A percentile compares a stretch with the other conserved stretches of the same genome.
These are phyloP conservation scores for Adelognathus sp. DNA, from an alignment of 2,888 invertebrate species.

Conservation along the genomic window DNA sequence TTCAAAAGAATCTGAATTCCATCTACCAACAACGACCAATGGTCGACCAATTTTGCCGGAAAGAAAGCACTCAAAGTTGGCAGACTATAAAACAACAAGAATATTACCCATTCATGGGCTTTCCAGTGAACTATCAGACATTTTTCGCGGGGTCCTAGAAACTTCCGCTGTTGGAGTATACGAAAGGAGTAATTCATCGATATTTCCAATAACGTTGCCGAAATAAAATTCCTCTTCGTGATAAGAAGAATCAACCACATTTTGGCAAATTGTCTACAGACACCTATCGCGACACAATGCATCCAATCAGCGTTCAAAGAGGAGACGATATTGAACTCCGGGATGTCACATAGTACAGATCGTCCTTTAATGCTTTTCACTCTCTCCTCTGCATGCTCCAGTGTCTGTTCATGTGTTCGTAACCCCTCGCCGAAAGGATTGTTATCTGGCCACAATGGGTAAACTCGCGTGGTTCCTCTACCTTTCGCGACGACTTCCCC, in stretches of 20 bases:
- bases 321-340: constrained; percentile 30
- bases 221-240: constrained; percentile 21
- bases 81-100: constrained; percentile 42
- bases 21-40: constrained; percentile 16
- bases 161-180: constrained; percentile 4
- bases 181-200: neutral
- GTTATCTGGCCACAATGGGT: neutral
- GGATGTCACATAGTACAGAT: constrained; percentile 12
- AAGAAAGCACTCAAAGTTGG: constrained; percentile 15
- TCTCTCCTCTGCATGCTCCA: neutral
- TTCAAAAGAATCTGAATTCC: constrained; percentile 19
- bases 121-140: constrained; percentile 14
- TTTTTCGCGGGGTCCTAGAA: neutral
- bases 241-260: constrained; percentile 38
- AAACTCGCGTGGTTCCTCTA: constrained; percentile 19
- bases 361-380: constrained; percentile 35
- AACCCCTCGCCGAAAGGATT: constrained; percentile 26
- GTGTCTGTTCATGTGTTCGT: constrained; percentile 24
- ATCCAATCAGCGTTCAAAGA: constrained; percentile 33
- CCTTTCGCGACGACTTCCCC: constrained; percentile 6
- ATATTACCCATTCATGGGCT: constrained; percentile 39
- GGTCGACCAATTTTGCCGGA: constrained; percentile 24
- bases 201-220: constrained; percentile 1
- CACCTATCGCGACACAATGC: constrained; percentile 35
- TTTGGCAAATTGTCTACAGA: constrained; percentile 31